Evolutionary conservation across 2,888 invertebrate species (phyloP).

Genomic region (Lasioglossum malachurum): DNA sequence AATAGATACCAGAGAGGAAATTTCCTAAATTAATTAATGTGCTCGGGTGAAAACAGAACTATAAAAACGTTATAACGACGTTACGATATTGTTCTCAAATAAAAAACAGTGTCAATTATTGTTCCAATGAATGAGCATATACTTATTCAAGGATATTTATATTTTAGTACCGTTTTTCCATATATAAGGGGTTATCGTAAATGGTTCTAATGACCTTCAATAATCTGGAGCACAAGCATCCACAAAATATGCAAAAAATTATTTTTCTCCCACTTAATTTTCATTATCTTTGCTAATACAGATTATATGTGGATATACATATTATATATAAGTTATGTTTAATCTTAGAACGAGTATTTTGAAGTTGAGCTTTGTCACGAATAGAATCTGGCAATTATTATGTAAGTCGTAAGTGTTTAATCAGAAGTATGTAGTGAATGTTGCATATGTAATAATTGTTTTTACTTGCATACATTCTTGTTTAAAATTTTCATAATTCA

Average conservation of each 20-base stretch:
- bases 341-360: constrained; percentile 22
- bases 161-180: background rate
- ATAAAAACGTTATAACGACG: background rate
- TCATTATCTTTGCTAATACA: background rate
- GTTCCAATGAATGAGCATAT: background rate
- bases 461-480: background rate
- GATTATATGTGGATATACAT: background rate
- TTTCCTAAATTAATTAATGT: background rate
- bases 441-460: background rate
- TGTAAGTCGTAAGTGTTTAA: constrained; percentile 29
- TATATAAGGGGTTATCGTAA: background rate
- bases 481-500: background rate
- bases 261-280: background rate
- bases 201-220: background rate
- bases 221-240: background rate
- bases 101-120: background rate
- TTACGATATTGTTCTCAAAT: background rate
- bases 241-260: background rate
- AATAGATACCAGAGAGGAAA: background rate
- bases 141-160: background rate
- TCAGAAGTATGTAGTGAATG: constrained; percentile 9
- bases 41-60: background rate
- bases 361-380: constrained; percentile 20
- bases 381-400: constrained; percentile 37
- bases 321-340: constrained; percentile 7